phyloP scores from a whole-genome alignment of 1,140 invertebrate species.

The Zaprionus vittiger region DNA sequence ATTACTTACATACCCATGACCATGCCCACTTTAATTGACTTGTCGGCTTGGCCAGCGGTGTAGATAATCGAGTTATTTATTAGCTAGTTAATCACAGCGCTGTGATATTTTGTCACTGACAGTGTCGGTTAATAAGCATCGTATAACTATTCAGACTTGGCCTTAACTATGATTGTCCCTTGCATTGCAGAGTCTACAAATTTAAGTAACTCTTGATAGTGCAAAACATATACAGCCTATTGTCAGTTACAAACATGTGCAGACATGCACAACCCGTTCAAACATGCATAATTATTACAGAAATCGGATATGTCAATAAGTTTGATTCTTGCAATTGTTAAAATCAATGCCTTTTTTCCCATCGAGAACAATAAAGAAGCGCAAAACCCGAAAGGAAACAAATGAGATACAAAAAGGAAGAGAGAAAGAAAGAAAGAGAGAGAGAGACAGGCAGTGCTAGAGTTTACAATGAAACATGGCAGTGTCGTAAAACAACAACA shows the following conservation, averaged over 20 bases:
- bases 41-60: slow-evolving; percentile 11
- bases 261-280: neutral
- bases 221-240: neutral
- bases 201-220: neutral
- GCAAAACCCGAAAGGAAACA: slow-evolving; percentile 2
- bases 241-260: neutral
- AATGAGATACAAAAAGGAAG: slow-evolving; percentile 9
- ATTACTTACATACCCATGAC: slow-evolving; percentile 70
- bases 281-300: neutral
- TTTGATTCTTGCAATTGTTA: slow-evolving; percentile 78
- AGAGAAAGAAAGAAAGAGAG: slow-evolving; percentile 14
- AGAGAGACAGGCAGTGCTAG: slow-evolving; percentile 16
- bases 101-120: neutral
- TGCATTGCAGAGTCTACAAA: neutral
- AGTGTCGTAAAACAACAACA: slow-evolving; percentile 37
- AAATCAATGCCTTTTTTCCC: slow-evolving; percentile 71
- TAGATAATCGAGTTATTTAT: slow-evolving; percentile 27
- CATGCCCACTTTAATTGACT: slow-evolving; percentile 51
- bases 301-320: slow-evolving; percentile 62
- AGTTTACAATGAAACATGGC: slow-evolving; percentile 61
- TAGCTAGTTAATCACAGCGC: slow-evolving; percentile 3
- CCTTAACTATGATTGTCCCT: neutral
- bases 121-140: slow-evolving; percentile 3
- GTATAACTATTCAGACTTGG: neutral
- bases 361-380: slow-evolving; percentile 25